Conservation (phyloP, 2,888 invertebrate genomes). For the Pterostichus madidus region DNA sequence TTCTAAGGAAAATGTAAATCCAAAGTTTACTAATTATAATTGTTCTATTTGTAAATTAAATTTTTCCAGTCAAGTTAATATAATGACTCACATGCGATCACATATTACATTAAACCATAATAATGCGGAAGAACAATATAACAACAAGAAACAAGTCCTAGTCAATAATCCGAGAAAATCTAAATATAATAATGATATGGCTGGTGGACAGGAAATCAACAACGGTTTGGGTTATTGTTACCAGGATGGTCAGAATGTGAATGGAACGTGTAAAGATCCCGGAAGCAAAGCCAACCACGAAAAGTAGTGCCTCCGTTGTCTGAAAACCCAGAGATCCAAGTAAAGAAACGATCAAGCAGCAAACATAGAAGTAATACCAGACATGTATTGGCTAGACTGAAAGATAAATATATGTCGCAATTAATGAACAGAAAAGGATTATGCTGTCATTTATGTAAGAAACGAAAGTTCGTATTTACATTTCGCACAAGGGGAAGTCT, state of each 20-base stretch:
- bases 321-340: conserved; percentile 74
- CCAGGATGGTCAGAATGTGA: conserved; percentile 67
- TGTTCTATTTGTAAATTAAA: conserved; percentile 77
- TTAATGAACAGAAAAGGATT: conserved; percentile 74
- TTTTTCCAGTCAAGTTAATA: conserved; percentile 76
- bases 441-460: conserved; percentile 75
- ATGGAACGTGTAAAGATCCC: conserved; percentile 73
- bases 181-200: conserved; percentile 68
- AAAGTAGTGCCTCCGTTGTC: conserved; percentile 76
- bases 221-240: conserved; percentile 57
- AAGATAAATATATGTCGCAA: conserved; percentile 75
- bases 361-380: conserved; percentile 71
- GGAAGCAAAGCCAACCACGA: conserved; percentile 79
- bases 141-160: conserved; percentile 68
- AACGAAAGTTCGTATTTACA: conserved; percentile 74
- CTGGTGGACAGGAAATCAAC: conserved; percentile 65
- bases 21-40: conserved; percentile 74
- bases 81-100: conserved; percentile 78
- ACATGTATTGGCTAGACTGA: conserved; percentile 72
- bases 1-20: conserved; percentile 76
- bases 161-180: conserved; percentile 68
- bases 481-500: conserved; percentile 78
- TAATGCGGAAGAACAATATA: conserved; percentile 72
- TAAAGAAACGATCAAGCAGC: conserved; percentile 72
- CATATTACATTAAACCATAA: conserved; percentile 75